Percentiles rank a stretch among this genome's conserved stretches.
These are phyloP conservation scores for Sesamia nonagrioides DNA, from an alignment of 1,140 invertebrate genomes.

Conservation along the genomic window DNA sequence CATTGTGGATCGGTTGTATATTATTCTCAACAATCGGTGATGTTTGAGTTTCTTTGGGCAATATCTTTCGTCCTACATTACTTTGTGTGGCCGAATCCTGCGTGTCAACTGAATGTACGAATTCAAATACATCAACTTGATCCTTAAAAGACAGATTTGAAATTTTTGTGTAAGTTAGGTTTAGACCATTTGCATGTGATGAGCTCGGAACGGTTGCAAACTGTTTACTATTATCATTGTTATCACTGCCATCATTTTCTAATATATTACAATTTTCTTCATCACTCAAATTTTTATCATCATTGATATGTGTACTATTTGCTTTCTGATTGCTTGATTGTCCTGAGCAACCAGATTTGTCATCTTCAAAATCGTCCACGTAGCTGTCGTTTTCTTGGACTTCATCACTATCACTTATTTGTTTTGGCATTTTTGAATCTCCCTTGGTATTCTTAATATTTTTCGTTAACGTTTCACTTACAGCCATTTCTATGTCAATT, in stretches of 20 bases:
- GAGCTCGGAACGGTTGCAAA: slow-evolving; percentile 39
- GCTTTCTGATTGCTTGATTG: slow-evolving; percentile 41
- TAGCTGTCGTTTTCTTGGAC: slow-evolving; percentile 71
- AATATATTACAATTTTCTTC: slow-evolving; percentile 40
- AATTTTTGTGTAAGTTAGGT: slow-evolving; percentile 68
- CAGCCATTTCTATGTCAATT: slow-evolving; percentile 75
- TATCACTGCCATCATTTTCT: slow-evolving; percentile 35
- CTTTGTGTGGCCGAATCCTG: slow-evolving; percentile 83
- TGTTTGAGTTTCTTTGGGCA: slow-evolving; percentile 83
- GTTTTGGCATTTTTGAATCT: slow-evolving; percentile 28
- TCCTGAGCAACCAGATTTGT: slow-evolving; percentile 67
- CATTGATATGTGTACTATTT: slow-evolving; percentile 2
- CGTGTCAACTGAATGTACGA: slow-evolving; percentile 78
- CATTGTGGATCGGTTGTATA: slow-evolving; percentile 77
- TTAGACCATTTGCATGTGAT: slow-evolving; percentile 50
- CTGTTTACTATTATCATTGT: slow-evolving; percentile 21
- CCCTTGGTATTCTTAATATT: slow-evolving; percentile 56
- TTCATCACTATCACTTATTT: slow-evolving; percentile 51
- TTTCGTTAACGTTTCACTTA: slow-evolving; percentile 67
- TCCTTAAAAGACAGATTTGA: slow-evolving; percentile 79
- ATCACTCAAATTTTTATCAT: slow-evolving; percentile 7
- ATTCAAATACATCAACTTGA: slow-evolving; percentile 82
- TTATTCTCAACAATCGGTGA: slow-evolving; percentile 75
- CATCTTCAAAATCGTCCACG: slow-evolving; percentile 84
- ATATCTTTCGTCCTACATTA: slow-evolving; percentile 66